Base-by-base conservation (phyloP, 2,888 invertebrate genomes). In the Caenorhabditis becei region DNA sequence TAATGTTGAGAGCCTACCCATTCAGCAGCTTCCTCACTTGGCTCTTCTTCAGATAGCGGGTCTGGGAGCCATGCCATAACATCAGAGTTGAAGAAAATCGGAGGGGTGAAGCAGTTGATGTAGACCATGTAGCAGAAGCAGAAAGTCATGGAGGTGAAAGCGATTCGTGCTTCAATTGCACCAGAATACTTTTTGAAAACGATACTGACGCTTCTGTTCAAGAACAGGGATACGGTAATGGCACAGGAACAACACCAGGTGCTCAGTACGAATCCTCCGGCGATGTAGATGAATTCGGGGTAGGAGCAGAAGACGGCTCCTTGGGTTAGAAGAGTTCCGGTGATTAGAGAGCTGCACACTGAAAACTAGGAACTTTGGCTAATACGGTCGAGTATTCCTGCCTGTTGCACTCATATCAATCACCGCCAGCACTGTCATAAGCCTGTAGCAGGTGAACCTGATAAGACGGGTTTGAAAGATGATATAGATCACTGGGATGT, bases 231-330 rank as follows among this genome's bases (percentile, higher is more conserved):
- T n/a, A n/a, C n/a, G n/a, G n/a, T n/a, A n/a, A n/a, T n/a, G n/a
- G n/a, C n/a, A n/a, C n/a, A n/a, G n/a, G n/a, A n/a, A n/a, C n/a
- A n/a, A n/a, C n/a, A n/a, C n/a, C n/a, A n/a, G n/a, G n/a, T n/a
- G n/a, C n/a, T n/a, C n/a, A n/a, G n/a, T n/a, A n/a, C n/a, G n/a
- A n/a, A n/a, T n/a, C n/a, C n/a, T n/a, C n/a, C n/a, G n/a, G n/a
- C n/a, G n/a, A n/a, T n/a, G n/a, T n/a, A n/a, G n/a, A n/a, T n/a
- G n/a, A n/a, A n/a, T n/a, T n/a, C n/a, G n/a, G n/a, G n/a, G n/a
- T n/a, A n/a, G n/a, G n/a, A n/a, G n/a, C 63, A 72, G 24, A 72
- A 72, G 20, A 72, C 71, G 23, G 71, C 62, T 20, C 71, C 71
- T 23, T 72, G 62, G 56, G 62, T 72, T 62, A 62, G 62, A n/a